Evolutionary conservation across 2,113 vertebrate genomes (phyloP).

Genomic region (Hepsetus odoe): DNA sequence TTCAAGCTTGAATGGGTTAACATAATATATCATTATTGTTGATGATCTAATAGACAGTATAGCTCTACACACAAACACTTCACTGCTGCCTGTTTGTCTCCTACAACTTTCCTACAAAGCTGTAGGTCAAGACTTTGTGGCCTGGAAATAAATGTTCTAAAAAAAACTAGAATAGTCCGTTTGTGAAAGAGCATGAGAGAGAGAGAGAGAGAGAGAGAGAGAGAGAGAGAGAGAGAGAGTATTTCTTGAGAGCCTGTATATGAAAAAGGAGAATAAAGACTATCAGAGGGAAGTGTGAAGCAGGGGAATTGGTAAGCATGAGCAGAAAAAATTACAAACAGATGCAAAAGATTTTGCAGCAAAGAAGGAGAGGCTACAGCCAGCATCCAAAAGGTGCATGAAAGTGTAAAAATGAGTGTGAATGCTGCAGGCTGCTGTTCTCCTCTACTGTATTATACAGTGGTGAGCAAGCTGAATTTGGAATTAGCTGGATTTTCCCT

Average conservation of each 20-base stretch:
- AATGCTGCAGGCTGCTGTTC: background rate
- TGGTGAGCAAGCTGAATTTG: background rate
- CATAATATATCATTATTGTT: too few relatives aligned
- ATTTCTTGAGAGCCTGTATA: slow-evolving; percentile 13
- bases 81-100: too few relatives aligned
- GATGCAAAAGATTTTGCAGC: too few relatives aligned
- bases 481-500: background rate
- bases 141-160: too few relatives aligned
- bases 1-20: too few relatives aligned
- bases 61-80: too few relatives aligned
- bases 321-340: background rate
- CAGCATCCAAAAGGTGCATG: background rate
- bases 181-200: slow-evolving; percentile 47
- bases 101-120: too few relatives aligned
- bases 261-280: slow-evolving; percentile 6
- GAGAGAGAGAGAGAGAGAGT: background rate
- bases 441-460: background rate
- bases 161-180: too few relatives aligned
- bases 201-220: slow-evolving; percentile 4
- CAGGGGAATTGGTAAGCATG: background rate
- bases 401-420: background rate
- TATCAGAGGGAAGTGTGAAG: background rate
- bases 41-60: too few relatives aligned
- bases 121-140: too few relatives aligned
- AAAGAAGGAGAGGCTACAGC: background rate